Evolutionary conservation across 2,113 vertebrate species (phyloP), one percentile per base, ranked within the genome.

Genomic region (Emydura subglobosa): DNA sequence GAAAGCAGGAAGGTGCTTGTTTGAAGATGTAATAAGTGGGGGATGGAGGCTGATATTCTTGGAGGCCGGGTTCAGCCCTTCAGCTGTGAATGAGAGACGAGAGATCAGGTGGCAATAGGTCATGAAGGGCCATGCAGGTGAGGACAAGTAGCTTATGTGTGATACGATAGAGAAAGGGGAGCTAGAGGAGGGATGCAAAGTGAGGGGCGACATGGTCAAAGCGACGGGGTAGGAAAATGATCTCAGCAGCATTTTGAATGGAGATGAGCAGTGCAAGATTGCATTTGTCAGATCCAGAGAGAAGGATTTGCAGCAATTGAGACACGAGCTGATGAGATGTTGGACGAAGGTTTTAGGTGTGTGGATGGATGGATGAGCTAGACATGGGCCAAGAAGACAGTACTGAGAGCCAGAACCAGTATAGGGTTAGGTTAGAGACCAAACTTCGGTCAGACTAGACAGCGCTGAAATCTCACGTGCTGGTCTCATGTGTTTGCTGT

Each of bases 401-500:
- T 59, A 61, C 53, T 92, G 82, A 82, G 65, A 91, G 21, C 0
- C 0, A 24, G 59, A 74, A 34, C 61, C 0, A 19, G 7, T 7
- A 19, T 68, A 3, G 79, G 14, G 17, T 55, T 14, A n/a, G 1
- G 0, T 54, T 68, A 68, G 21, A 72, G 86, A 68, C 31, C 34
- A 11, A 83, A 27, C 34, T 2, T 3, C 21, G 83, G 76, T 91
- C 22, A 8, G 47, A 0, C 79, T 21, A 92, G 93, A 59, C 1
- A 59, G 47, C 74, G 42, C 47, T 82, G 85, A 54, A 87, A 54
- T 39, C 19, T n/a, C 29, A 1, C 3, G 2, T 2, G n/a, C 34
- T 82, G 51, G 5, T 82, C 47, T 2, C 76, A 22, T 57, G 55
- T 74, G 14, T 39, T 51, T 93, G 55, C 61, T 76, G 76, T 49